A percentile compares a stretch with the other conserved stretches of the same genome.
Conservation (phyloP, 2,888 invertebrate genomes). For the Tholera decimalis region DNA sequence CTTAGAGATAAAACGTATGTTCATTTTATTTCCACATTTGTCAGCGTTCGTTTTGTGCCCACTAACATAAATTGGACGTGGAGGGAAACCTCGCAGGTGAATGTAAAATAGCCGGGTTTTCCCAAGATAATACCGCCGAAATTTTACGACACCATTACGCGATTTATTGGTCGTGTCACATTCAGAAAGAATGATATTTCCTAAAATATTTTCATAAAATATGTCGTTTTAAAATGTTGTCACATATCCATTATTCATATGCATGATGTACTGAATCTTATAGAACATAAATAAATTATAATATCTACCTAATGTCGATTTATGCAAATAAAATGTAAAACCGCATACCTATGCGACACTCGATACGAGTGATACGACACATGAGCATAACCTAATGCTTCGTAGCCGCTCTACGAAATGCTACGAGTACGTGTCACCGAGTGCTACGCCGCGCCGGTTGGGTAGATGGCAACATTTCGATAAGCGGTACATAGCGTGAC, state of each 20-base stretch:
- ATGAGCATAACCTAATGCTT: constrained; percentile 25
- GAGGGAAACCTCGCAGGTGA: constrained; percentile 91
- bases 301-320: background rate
- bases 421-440: constrained; percentile 38
- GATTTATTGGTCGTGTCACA: constrained; percentile 90
- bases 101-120: constrained; percentile 91
- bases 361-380: constrained; percentile 4
- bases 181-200: constrained; percentile 84
- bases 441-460: constrained; percentile 68
- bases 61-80: constrained; percentile 91
- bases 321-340: constrained; percentile 8
- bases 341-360: constrained; percentile 15
- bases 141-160: constrained; percentile 90
- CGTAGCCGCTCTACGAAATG: constrained; percentile 44
- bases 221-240: constrained; percentile 52
- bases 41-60: constrained; percentile 91
- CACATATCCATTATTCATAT: constrained; percentile 28
- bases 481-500: constrained; percentile 61
- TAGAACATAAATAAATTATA: background rate
- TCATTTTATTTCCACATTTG: constrained; percentile 91
- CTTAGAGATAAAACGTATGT: constrained; percentile 90
- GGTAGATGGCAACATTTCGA: constrained; percentile 63
- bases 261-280: background rate
- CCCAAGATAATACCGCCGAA: constrained; percentile 90
- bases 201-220: constrained; percentile 81